Conservation (phyloP, 2,113 vertebrate species). For the Gila orcuttii region DNA sequence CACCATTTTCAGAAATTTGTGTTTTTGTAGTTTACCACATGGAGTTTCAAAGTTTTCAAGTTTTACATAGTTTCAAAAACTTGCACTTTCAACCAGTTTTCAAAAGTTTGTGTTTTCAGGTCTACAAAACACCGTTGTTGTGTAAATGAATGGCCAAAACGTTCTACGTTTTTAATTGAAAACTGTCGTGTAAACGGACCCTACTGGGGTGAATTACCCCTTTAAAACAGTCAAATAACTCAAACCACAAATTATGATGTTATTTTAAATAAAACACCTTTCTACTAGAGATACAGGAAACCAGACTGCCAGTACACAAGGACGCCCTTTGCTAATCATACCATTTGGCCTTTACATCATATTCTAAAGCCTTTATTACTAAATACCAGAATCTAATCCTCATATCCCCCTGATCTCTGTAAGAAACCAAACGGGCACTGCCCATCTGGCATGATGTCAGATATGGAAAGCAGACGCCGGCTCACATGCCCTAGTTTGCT, state of each 20-base stretch:
- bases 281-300: background rate
- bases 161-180: too few species aligned
- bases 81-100: too few species aligned
- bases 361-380: constrained; percentile 20
- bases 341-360: constrained; percentile 2
- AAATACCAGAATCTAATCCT: constrained; percentile 14
- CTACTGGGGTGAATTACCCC: background rate
- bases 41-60: too few species aligned
- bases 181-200: too few species aligned
- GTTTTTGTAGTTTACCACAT: too few species aligned
- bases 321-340: background rate
- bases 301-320: background rate
- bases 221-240: background rate
- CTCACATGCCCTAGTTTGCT: constrained; percentile 37
- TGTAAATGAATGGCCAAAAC: too few species aligned
- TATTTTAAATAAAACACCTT: background rate
- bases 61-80: too few species aligned
- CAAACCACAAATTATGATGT: background rate
- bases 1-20: too few species aligned
- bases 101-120: too few species aligned
- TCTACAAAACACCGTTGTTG: too few species aligned
- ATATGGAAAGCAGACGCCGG: constrained; percentile 17
- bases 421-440: constrained; percentile 32
- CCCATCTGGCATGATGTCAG: constrained; percentile 29
- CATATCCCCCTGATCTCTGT: constrained; percentile 11